A percentile compares a stretch with the other conserved stretches of the same genome.
These are phyloP conservation scores for Myzus persicae DNA, from an alignment of 1,140 invertebrate genomes.

Conservation along the genomic window DNA sequence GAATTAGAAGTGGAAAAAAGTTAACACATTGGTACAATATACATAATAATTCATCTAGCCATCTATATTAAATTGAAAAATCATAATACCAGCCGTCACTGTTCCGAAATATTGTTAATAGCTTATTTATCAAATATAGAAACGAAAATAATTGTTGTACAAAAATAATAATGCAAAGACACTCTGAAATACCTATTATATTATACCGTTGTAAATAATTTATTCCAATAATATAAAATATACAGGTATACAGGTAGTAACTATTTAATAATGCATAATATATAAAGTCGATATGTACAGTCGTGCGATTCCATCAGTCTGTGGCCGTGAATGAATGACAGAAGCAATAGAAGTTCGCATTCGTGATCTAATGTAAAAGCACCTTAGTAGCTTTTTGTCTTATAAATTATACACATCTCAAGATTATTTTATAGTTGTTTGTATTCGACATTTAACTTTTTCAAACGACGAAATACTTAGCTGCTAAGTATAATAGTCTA, in stretches of 20 bases:
- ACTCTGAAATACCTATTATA: background rate
- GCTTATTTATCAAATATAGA: background rate
- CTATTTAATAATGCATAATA: background rate
- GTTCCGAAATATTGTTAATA: background rate
- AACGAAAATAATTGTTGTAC: background rate
- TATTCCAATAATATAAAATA: background rate
- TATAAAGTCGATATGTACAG: background rate
- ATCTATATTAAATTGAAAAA: conserved; percentile 52
- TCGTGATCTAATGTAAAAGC: background rate
- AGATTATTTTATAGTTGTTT: background rate
- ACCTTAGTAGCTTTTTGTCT: background rate
- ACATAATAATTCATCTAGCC: conserved; percentile 32
- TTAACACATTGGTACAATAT: background rate
- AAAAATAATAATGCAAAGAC: background rate
- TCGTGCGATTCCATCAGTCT: background rate
- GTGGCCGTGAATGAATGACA: background rate
- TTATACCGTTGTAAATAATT: background rate
- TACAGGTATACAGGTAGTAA: background rate
- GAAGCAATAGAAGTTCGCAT: no score
- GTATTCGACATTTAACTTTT: background rate
- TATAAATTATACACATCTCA: no score
- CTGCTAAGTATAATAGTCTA: background rate
- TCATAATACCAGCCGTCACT: background rate
- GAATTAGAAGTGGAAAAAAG: background rate
- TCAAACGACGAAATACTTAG: background rate